A percentile compares a stretch with the other conserved stretches of the same genome.
Conservation (phyloP, 2,888 invertebrate genomes). For the Zaprionus bogoriensis region DNA sequence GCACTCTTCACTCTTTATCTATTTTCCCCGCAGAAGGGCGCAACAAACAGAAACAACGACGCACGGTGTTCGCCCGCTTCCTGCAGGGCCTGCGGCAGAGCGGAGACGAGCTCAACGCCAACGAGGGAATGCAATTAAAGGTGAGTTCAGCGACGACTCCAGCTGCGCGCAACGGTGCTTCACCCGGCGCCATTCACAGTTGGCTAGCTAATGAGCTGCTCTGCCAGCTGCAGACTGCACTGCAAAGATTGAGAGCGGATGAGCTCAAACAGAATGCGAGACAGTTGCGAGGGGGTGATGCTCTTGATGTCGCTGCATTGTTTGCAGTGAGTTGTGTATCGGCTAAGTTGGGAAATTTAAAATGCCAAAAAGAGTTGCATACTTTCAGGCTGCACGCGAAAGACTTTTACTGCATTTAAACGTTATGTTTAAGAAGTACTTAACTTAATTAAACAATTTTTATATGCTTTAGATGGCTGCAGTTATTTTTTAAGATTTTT, state of each 20-base stretch:
- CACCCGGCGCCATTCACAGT: neutral
- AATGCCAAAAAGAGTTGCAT: neutral
- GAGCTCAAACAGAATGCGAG: no score
- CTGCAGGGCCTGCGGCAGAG: constrained; percentile 81
- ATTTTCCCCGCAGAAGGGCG: constrained; percentile 76
- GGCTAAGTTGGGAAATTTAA: neutral
- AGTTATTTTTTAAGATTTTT: no score
- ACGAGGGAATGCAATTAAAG: constrained; percentile 83
- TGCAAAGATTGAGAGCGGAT: neutral
- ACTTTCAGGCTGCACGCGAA: no score
- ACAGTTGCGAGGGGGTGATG: no score
- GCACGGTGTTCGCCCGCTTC: constrained; percentile 82
- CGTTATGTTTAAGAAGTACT: no score
- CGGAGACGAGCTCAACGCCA: constrained; percentile 81
- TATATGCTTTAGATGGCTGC: no score
- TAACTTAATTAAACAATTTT: no score
- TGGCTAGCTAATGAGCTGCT: neutral
- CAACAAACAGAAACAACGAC: constrained; percentile 81
- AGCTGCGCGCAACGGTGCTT: no score
- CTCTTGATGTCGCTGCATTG: no score
- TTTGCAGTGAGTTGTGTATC: no score
- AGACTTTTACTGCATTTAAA: no score
- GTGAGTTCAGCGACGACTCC: constrained; percentile 70
- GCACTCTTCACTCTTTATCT: neutral
- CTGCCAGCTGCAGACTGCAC: neutral